Evolutionary conservation across 2,888 invertebrate species (phyloP), one percentile per base, ranked within the genome.

Genomic region (Lobophora halterata): DNA sequence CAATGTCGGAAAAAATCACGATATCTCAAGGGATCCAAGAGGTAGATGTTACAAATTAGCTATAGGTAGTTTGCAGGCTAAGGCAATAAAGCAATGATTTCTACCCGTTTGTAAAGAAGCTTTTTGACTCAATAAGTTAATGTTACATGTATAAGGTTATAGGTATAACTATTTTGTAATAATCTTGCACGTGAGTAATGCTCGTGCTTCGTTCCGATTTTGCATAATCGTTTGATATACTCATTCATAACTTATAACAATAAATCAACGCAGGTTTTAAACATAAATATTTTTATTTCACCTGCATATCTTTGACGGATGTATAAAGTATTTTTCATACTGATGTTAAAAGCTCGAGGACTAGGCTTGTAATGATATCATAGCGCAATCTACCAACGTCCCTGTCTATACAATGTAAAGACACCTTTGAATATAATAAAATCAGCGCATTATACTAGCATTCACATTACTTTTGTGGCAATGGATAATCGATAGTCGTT

Each of bases 1-100:
- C 55, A 56, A 46, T 54, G 52, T 40, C 46, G 50, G 60, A 57
- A 65, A 70, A 64, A 59, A 60, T 59, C 59, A 63, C 55, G 31
- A 3, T 16, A 7, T 32, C 43, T 21, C 10, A 5, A 21, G 39
- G 28, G 36, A 18, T 14, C 16, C 14, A 28, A 28, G 10, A 14
- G 12, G 20, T 2, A 14, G 20, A 31, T 6, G 17, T 5, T 17
- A 5, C 5, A 37, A 19, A 11, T 16, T 30, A 8, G 33, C 8
- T 14, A 20, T 27, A 26, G 18, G 11, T 28, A 23, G 19, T 21
- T 11, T 28, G 26, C 16, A n/a, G n/a, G n/a, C n/a, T n/a, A n/a
- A n/a, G n/a, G n/a, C n/a, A n/a, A 16, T 26, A 17, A 18, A 27
- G 16, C 17, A 27, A 27, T 16, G 16, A 17, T 27, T 8, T 9